Evolutionary conservation across 1,140 invertebrate species (phyloP), one percentile per base, ranked within the genome.

Genomic region (Batillaria attramentaria): DNA sequence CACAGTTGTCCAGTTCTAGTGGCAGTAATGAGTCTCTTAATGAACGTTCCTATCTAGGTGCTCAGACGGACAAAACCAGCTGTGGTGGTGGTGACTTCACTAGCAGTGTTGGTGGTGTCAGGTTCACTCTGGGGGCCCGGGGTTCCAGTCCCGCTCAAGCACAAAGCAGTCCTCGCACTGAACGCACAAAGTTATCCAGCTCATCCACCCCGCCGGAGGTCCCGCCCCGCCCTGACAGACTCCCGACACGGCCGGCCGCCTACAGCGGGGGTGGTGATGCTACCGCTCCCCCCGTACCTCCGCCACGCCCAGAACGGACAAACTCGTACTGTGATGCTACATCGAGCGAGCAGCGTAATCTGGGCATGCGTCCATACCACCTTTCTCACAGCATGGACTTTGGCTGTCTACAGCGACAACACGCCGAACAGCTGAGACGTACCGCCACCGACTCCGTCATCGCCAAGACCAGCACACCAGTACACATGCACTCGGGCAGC

Each of bases 391-490:
- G 87, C 84, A 82, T 86, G 69, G 88, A 89, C 66, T 87, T 88
- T 75, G 78, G 81, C n/a, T 85, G 79, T 60, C 50, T 85, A 13
- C 76, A 82, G 54, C 73, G 79, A 4, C 78, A 82, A 50, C 79
- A 78, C n/a, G 77, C 80, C 50, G 83, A 87, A 20, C 77, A 80
- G 65, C 78, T 89, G n/a, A 80, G 85, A 31, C 65, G 88, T 28
- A 87, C 89, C 4, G 84, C 87, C 0, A 89, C 88, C 24, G 89
- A 90, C 78, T 86, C 87, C n/a, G 81, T 84, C 72, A 86, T 89
- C 50, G 85, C 87, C 46, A 81, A 85, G 42, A 70, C 70, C 33
- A 84, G 77, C 74, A 79, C 76, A 28, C 81, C 86, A 6, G 77
- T 77, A 72, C 81, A 81, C 37, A 42, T 69, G 6, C 66, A 81